phyloP scores from a whole-genome alignment of 2,888 invertebrate species.

The Trichogramma evanescens region DNA sequence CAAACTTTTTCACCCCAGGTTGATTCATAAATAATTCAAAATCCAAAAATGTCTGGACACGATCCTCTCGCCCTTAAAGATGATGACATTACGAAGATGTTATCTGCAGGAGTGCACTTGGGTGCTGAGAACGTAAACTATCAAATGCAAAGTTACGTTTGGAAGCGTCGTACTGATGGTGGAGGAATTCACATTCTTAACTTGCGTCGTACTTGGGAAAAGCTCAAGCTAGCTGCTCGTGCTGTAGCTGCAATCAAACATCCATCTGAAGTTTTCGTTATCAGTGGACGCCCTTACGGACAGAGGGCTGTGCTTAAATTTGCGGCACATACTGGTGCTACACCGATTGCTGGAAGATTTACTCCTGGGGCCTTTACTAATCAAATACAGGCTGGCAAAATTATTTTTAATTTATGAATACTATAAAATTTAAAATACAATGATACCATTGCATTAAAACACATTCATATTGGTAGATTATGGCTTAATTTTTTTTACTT shows the following conservation, averaged over 20 bases:
- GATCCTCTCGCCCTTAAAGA: constrained; percentile 85
- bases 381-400: constrained; percentile 63
- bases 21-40: constrained; percentile 51
- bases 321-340: constrained; percentile 94
- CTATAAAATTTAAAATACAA: too few species aligned
- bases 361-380: constrained; percentile 98
- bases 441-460: too few species aligned
- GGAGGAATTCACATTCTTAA: constrained; percentile 88
- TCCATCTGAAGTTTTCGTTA: constrained; percentile 94
- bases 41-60: constrained; percentile 86
- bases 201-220: constrained; percentile 96
- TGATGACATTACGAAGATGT: constrained; percentile 98
- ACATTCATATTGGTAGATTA: too few species aligned
- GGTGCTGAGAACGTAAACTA: constrained; percentile 92
- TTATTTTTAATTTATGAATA: too few species aligned
- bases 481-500: too few species aligned
- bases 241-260: constrained; percentile 98
- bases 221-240: constrained; percentile 90
- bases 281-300: constrained; percentile 89
- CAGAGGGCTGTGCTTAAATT: constrained; percentile 98
- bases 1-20: constrained; percentile 48
- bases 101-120: constrained; percentile 90
- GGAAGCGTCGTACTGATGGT: constrained; percentile 81
- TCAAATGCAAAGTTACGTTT: constrained; percentile 96
- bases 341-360: constrained; percentile 97